A percentile compares a stretch with the other conserved stretches of the same genome.
Conservation (phyloP, 2,113 vertebrate species). For the Forbesichthys agassizii region DNA sequence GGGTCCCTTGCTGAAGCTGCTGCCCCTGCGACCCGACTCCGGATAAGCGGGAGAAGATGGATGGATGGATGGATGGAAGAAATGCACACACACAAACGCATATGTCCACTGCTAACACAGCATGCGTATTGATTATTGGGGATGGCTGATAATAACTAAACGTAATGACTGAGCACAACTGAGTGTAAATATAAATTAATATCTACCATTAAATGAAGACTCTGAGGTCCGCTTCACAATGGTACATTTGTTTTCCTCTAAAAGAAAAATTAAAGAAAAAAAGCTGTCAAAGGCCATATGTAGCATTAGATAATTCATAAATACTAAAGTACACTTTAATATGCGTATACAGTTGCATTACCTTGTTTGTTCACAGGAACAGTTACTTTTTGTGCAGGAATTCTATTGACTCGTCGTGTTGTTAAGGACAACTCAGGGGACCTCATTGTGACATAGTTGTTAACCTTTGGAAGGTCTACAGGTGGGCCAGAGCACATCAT, state of each 20-base stretch:
- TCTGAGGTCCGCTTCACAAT: conserved; percentile 1
- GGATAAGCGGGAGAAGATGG: no score
- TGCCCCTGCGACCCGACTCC: no score
- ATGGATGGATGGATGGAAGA: no score
- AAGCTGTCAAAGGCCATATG: neutral
- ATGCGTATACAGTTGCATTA: conserved; percentile 25
- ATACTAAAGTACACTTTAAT: neutral
- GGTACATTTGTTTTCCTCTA: conserved; percentile 30
- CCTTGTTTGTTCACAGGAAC: conserved; percentile 35
- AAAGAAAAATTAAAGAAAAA: conserved; percentile 2
- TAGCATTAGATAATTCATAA: neutral
- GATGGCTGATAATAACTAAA: no score
- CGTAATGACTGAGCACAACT: neutral
- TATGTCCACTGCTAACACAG: no score
- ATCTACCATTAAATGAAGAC: conserved; percentile 40
- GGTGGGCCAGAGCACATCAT: neutral
- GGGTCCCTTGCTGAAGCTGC: no score
- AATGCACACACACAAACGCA: no score
- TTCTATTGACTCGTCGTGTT: conserved; percentile 18
- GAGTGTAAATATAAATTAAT: neutral
- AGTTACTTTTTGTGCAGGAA: conserved; percentile 16
- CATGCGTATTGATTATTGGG: no score
- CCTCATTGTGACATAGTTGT: neutral
- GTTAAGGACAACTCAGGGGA: neutral
- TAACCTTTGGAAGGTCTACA: conserved; percentile 11